Base-by-base conservation (phyloP, 2,113 vertebrate genomes). In the Odobenus rosmarus region DNA sequence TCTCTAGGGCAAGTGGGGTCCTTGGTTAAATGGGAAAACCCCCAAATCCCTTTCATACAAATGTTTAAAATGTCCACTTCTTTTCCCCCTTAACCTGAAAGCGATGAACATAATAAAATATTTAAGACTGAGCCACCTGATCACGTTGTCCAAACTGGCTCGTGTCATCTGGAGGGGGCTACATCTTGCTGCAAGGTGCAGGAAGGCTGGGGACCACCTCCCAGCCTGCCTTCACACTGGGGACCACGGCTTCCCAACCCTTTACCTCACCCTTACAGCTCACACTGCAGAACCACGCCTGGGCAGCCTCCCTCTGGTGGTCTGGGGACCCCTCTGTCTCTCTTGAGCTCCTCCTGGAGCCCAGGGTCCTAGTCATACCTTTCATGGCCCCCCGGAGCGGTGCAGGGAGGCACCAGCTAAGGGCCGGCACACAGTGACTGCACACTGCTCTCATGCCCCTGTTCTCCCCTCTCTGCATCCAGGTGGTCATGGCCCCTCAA, bases 391-490 rank as follows among this genome's bases (percentile, higher is more conserved):
- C 0, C 16, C 26, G 39, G 62, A 36, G 7, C 0, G 19, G 33
- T 0, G 1, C 55, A 24, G 62, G 77, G 85, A 5, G 7, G 77
- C 0, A 0, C 57, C 4, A 21, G 39, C 85, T 31, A 16, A 13
- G 0, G 3, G 23, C 7, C 0, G 7, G 67, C 67, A 55, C n/a
- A 5, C 1, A 0, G 53, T 12, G 11, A n/a, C 53, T 24, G 28
- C 26, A 4, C 33, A 5, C 31, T 6, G 14, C 33, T 69, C 26
- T 24, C 1, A 1, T 10, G 51, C 21, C 33, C 62, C 42, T 3
- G 1, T 8, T 33, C 61, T 64, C 21, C 51, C 64, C 42, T 39
- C 59, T 55, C 59, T 53, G 64, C 33, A 31, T 36, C 71, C 49
- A 76, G 86, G 57, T 53, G 36, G 64, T 19, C 49, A 10, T 16